Evolutionary conservation across 2,888 invertebrate species (phyloP).

Genomic region (Drosophila histrio): DNA sequence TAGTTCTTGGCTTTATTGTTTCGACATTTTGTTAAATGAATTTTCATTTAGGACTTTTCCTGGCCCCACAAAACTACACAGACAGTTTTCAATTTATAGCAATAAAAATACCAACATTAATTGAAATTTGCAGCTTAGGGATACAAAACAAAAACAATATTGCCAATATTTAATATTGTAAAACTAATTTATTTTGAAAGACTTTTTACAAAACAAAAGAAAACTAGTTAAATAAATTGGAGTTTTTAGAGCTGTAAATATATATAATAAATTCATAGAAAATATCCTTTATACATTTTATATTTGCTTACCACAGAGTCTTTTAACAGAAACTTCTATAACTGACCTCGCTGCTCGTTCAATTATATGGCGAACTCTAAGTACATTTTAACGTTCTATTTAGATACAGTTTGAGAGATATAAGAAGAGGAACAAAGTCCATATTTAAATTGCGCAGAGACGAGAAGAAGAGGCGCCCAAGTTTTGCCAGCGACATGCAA

Average conservation of each 20-base stretch:
- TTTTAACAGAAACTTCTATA: not conserved
- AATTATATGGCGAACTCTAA: constrained; percentile 6
- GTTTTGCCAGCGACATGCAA: constrained; percentile 31
- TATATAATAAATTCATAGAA: too few species aligned
- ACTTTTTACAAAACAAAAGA: not conserved
- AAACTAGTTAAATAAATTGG: not conserved
- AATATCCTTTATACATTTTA: too few species aligned
- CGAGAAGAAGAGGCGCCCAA: constrained; percentile 48
- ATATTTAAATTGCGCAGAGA: constrained; percentile 14
- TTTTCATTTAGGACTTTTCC: constrained; percentile 42
- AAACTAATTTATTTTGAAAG: constrained; percentile 7
- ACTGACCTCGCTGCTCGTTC: not conserved
- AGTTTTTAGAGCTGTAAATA: too few species aligned
- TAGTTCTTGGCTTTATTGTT: constrained; percentile 44
- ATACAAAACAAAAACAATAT: constrained; percentile 15
- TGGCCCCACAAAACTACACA: not conserved
- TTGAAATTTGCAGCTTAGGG: constrained; percentile 22
- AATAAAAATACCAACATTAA: constrained; percentile 4
- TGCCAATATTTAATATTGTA: constrained; percentile 18
- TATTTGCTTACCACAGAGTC: too few species aligned
- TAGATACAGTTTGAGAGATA: not conserved
- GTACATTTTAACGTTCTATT: not conserved
- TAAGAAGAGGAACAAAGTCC: not conserved
- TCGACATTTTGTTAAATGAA: constrained; percentile 48
- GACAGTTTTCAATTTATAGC: constrained; percentile 7